Conservation (phyloP, 1,140 invertebrate species). For the Pseudomyrmex pallidus region DNA sequence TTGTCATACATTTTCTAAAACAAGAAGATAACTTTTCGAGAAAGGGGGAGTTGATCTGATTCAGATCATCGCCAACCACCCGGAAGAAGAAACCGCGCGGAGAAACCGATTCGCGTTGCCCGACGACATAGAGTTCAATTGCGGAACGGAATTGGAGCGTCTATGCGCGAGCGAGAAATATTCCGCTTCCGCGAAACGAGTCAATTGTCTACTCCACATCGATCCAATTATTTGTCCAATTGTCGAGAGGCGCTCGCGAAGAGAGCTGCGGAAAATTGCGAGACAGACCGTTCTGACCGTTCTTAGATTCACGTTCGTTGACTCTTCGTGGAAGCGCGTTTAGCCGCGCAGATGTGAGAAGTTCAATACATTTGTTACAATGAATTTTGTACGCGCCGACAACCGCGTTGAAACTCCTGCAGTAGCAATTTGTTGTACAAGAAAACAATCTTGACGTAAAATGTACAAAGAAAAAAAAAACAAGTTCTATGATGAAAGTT, state of each 20-base stretch:
- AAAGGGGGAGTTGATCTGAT: neutral
- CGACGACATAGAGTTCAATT: conserved; percentile 54
- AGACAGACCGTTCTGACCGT: conserved; percentile 30
- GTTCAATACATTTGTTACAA: too few species aligned
- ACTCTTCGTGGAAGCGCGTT: conserved; percentile 16
- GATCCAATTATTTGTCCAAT: conserved; percentile 70
- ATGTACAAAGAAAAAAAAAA: too few species aligned
- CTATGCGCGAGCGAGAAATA: conserved; percentile 53
- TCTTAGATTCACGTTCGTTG: conserved; percentile 3
- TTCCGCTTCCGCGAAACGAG: conserved; percentile 67
- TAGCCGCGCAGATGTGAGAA: too few species aligned
- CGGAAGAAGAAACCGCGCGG: conserved; percentile 49
- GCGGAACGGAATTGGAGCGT: conserved; percentile 62
- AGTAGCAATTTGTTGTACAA: too few species aligned
- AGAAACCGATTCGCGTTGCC: conserved; percentile 46
- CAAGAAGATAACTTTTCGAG: neutral
- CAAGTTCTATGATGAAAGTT: too few species aligned
- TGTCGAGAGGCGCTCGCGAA: conserved; percentile 41
- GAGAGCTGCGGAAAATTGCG: conserved; percentile 51
- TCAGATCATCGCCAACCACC: neutral
- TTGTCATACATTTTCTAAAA: neutral
- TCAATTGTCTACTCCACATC: conserved; percentile 59
- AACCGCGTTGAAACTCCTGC: too few species aligned
- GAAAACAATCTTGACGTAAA: too few species aligned
- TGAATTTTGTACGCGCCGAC: too few species aligned